These are phyloP conservation scores for Drosophila cognata DNA, from an alignment of 2,888 invertebrate species.

Conservation along the genomic window DNA sequence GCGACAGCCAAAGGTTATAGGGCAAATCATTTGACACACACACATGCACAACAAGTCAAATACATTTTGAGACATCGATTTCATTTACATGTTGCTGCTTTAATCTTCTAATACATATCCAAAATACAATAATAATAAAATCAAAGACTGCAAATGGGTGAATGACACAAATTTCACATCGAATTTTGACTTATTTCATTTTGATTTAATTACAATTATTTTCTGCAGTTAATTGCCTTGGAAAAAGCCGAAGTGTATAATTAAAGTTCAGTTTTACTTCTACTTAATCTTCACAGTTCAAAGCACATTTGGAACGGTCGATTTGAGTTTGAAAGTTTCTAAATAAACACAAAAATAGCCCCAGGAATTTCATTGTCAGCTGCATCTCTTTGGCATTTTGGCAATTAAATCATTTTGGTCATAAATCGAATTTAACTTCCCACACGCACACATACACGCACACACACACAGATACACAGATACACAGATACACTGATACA, in stretches of 20 bases:
- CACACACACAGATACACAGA: neutral
- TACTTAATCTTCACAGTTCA: conserved; percentile 1
- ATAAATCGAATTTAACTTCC: conserved; percentile 68
- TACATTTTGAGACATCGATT: neutral
- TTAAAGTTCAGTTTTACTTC: conserved; percentile 1
- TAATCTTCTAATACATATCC: neutral
- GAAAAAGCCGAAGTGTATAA: neutral
- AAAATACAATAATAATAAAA: too few relatives aligned
- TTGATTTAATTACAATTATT: neutral
- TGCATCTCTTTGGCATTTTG: conserved; percentile 54
- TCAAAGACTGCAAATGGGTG: neutral
- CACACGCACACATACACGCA: conserved; percentile 27
- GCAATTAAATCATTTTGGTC: conserved; percentile 75
- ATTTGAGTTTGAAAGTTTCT: conserved; percentile 3
- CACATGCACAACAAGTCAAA: neutral
- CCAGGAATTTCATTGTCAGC: conserved; percentile 23
- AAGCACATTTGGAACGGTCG: conserved; percentile 6
- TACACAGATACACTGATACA: neutral
- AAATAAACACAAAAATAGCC: conserved; percentile 13
- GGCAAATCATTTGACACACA: neutral
- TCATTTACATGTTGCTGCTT: neutral
- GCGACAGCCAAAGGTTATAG: neutral
- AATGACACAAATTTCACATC: neutral
- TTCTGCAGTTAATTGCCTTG: neutral
- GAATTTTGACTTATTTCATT: neutral